Evolutionary conservation across 2,797 vertebrate genomes (phyloP), one percentile per base, ranked within the genome.

Genomic region (Heliangelus exortis): DNA sequence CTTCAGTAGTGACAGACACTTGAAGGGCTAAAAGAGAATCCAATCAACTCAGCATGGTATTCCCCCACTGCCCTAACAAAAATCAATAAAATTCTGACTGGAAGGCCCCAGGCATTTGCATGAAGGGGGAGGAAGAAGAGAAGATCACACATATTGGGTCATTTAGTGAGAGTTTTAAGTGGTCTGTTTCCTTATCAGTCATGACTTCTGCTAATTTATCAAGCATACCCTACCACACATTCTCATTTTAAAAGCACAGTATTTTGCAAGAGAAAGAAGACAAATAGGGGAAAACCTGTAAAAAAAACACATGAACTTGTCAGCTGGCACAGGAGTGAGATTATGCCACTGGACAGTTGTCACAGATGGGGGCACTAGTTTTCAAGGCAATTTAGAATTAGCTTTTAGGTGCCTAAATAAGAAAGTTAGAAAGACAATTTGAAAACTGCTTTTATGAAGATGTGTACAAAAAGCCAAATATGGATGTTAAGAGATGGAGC

Each of bases 361-460:
- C 61, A 79, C 47, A 79, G 63, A 87, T 7, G 13, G 58, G 89
- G 45, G 48, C 36, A 14, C 53, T 72, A 66, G 65, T 92, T 87
- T 84, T 90, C 72, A 75, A 89, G 84, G 68, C 23, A 78, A 81
- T 71, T 58, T 78, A n/a, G 34, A 34, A 93, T 87, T 87, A 84
- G 63, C 25, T 80, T 91, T 83, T 45, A 83, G 73, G 41, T 53
- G 51, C 10, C 67, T 62, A n/a, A 91, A 90, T 54, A 33, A 75
- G 25, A 86, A 95, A 71, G 51, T 71, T 28, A 58, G 34, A 81
- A 90, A 72, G 28, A 57, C 18, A 51, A 73, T 73, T 26, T 88
- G 69, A 91, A 81, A 86, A 76, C 18, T 72, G 51, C 9, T 90
- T 77, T 87, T 74, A 69, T 71, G 53, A 81, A 58, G 31, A 86